Evolutionary conservation across 1,140 invertebrate genomes (phyloP).

Genomic region (Charaxes varanes): DNA sequence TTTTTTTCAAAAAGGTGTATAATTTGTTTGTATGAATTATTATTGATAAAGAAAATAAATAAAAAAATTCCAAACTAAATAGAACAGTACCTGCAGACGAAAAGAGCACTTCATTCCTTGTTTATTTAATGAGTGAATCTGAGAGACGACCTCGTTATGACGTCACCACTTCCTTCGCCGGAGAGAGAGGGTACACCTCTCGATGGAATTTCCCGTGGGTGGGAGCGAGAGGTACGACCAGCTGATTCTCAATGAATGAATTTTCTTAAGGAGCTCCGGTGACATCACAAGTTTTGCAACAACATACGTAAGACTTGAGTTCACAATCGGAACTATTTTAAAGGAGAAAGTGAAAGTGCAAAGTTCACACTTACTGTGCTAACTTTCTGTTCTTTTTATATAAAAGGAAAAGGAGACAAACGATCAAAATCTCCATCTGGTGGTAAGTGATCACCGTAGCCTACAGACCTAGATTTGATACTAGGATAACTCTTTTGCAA

Average conservation of each 20-base stretch:
- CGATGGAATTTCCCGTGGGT: conserved; percentile 14
- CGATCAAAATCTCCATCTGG: too few relatives aligned
- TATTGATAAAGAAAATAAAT: too few relatives aligned
- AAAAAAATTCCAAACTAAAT: neutral
- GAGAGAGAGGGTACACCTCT: conserved; percentile 34
- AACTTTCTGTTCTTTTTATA: too few relatives aligned
- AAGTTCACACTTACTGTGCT: neutral
- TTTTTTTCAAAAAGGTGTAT: too few relatives aligned
- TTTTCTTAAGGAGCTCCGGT: conserved; percentile 42
- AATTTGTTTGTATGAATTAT: too few relatives aligned
- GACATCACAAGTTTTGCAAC: conserved; percentile 16
- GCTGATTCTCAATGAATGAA: conserved; percentile 60
- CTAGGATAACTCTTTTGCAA: too few relatives aligned
- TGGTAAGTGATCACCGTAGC: too few relatives aligned
- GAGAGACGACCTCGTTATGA: conserved; percentile 69
- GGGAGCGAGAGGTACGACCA: conserved; percentile 34
- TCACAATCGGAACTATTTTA: too few relatives aligned
- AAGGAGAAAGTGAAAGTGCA: conserved; percentile 4
- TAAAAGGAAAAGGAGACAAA: too few relatives aligned
- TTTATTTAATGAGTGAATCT: conserved; percentile 73
- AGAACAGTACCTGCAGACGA: conserved; percentile 15
- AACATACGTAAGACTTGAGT: too few relatives aligned
- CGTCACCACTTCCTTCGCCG: conserved; percentile 55
- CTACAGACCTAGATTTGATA: too few relatives aligned
- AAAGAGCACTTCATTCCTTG: conserved; percentile 48